Evolutionary conservation across 2,113 vertebrate genomes (phyloP).

Genomic region (Chlamydotis undulata): DNA sequence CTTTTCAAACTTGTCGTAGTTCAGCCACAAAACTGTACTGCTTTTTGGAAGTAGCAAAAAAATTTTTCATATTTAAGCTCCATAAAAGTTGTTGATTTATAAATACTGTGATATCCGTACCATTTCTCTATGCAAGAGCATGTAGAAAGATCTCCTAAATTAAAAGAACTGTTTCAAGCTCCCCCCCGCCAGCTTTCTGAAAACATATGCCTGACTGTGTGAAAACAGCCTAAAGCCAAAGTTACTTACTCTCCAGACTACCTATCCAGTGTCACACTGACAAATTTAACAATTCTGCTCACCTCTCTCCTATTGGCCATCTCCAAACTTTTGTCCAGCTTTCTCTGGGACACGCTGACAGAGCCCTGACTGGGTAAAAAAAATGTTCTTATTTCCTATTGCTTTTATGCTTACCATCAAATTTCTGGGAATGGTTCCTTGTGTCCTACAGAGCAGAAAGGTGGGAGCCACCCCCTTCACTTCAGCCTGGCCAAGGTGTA

Average conservation of each 20-base stretch:
- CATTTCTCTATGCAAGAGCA: background rate
- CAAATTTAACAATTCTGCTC: background rate
- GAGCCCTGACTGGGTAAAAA: background rate
- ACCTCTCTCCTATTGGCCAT: background rate
- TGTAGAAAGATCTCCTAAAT: background rate
- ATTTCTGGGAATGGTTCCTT: background rate
- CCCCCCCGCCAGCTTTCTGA: background rate
- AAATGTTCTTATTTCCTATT: background rate
- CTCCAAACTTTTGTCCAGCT: background rate
- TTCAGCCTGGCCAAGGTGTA: background rate
- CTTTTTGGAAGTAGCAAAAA: background rate
- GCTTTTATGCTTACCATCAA: background rate
- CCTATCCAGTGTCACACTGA: background rate
- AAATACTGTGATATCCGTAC: background rate
- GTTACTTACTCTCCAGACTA: background rate
- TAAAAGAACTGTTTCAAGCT: background rate
- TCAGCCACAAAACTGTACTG: no score
- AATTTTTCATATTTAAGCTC: background rate
- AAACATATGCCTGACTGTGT: background rate
- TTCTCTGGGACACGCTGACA: background rate
- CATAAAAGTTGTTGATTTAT: background rate
- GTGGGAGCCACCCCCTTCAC: background rate
- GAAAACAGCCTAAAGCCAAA: background rate
- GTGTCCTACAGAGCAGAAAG: background rate
- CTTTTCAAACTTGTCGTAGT: background rate